Conservation (phyloP, 2,888 invertebrate genomes). For the Danaus chrysippus region DNA sequence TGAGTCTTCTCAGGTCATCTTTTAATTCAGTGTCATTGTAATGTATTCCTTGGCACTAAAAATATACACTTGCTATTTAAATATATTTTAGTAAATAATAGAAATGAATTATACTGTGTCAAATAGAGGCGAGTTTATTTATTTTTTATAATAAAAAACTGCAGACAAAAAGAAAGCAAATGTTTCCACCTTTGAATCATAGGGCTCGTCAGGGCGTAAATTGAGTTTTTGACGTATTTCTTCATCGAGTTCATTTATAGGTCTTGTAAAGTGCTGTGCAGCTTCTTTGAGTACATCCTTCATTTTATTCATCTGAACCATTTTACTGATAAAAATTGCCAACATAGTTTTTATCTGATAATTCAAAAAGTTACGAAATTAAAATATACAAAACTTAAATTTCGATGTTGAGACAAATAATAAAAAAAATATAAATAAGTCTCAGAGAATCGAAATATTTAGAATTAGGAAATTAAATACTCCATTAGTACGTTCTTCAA, state of each 20-base stretch:
- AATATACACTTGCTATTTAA: not conserved
- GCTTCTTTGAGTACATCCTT: conserved; percentile 47
- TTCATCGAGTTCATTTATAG: conserved; percentile 44
- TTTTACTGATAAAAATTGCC: conserved; percentile 48
- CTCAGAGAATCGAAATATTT: too few species aligned
- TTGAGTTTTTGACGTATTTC: conserved; percentile 46
- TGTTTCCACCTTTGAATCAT: conserved; percentile 25
- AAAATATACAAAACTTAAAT: not conserved
- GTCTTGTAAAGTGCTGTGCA: conserved; percentile 48
- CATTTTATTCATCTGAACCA: conserved; percentile 40
- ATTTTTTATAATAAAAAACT: not conserved
- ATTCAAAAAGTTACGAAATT: not conserved
- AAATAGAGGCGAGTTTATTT: too few species aligned
- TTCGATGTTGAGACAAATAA: not conserved
- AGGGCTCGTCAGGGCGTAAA: conserved; percentile 38
- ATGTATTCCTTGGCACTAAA: conserved; percentile 10
- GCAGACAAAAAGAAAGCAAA: not conserved
- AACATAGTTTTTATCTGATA: conserved; percentile 53
- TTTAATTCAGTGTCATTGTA: conserved; percentile 41
- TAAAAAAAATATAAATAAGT: not conserved
- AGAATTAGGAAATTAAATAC: too few species aligned
- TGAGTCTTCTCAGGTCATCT: conserved; percentile 45
- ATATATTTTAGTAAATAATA: too few species aligned
- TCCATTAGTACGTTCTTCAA: too few species aligned
- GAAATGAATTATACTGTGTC: too few species aligned